Conservation (phyloP, 1,140 invertebrate genomes). For the Papilio polytes region DNA sequence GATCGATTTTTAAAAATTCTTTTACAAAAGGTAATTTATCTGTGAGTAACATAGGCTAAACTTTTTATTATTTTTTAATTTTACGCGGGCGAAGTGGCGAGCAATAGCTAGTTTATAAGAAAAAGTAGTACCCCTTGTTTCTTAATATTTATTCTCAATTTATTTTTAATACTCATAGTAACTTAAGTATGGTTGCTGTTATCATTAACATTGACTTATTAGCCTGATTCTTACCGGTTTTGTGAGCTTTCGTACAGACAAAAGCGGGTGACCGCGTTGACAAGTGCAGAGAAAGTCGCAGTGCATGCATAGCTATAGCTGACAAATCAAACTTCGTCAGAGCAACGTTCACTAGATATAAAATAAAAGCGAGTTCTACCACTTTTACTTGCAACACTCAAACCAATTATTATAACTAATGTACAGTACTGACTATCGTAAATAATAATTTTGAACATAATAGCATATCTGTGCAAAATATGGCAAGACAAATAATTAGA, state of each 20-base stretch:
- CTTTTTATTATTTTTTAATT: too few relatives aligned
- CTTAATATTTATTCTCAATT: not conserved
- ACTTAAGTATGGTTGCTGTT: not conserved
- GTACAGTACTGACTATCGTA: not conserved
- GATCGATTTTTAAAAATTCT: too few relatives aligned
- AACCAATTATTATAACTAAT: not conserved
- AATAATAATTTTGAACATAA: too few relatives aligned
- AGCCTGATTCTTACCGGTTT: conserved; percentile 11
- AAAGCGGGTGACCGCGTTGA: conserved; percentile 53
- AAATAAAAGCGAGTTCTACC: not conserved
- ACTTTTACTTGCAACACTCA: conserved; percentile 11
- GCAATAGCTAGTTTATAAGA: too few relatives aligned
- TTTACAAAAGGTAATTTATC: too few relatives aligned
- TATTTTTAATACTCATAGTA: not conserved
- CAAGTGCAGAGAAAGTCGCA: conserved; percentile 51
- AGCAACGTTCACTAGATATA: not conserved
- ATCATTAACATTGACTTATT: conserved; percentile 19
- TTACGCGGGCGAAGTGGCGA: too few relatives aligned
- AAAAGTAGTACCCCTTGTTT: too few relatives aligned
- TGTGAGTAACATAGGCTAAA: too few relatives aligned
- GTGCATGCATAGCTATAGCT: conserved; percentile 40
- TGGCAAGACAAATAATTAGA: too few relatives aligned
- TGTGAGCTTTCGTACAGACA: conserved; percentile 27
- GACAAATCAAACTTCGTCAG: conserved; percentile 10
- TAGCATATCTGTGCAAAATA: too few relatives aligned